Percentiles rank a stretch among this genome's conserved stretches.
These are phyloP conservation scores for Callipepla californica DNA, from an alignment of 2,113 vertebrate genomes.

Conservation along the genomic window DNA sequence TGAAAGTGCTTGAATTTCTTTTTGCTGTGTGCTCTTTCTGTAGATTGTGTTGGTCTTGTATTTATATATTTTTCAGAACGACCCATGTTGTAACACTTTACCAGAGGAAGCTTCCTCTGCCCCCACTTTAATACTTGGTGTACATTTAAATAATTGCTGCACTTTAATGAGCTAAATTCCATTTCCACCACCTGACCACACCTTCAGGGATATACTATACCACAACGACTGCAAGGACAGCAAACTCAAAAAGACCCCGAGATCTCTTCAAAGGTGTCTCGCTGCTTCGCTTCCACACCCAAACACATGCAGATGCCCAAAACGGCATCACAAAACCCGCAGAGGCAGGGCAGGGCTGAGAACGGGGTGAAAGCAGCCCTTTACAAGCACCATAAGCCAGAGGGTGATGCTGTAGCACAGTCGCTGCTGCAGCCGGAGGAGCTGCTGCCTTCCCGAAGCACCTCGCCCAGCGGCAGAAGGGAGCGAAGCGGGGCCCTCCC, in stretches of 20 bases:
- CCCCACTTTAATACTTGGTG: conserved; percentile 37
- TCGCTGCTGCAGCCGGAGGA: neutral
- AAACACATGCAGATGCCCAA: conserved; percentile 55
- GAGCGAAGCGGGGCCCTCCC: neutral
- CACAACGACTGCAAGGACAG: conserved; percentile 52
- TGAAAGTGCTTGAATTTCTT: conserved; percentile 1
- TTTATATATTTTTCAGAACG: neutral
- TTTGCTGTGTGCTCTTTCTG: neutral
- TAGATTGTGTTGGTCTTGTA: neutral
- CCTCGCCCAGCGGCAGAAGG: conserved; percentile 29
- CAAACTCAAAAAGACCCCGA: conserved; percentile 33
- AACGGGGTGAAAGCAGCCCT: neutral
- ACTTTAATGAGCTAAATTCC: conserved; percentile 63
- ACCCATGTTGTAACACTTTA: conserved; percentile 51
- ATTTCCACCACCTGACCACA: conserved; percentile 61
- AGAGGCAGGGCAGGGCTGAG: neutral
- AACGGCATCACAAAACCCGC: neutral
- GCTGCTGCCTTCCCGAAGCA: neutral
- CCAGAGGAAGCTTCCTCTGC: conserved; percentile 34
- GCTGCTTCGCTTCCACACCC: conserved; percentile 35
- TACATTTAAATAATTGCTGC: conserved; percentile 70
- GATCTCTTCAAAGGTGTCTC: conserved; percentile 60
- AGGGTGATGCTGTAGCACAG: neutral
- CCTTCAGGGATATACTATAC: conserved; percentile 64
- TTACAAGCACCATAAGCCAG: neutral